These are phyloP conservation scores for Podargus strigoides DNA, from an alignment of 2,797 vertebrate species.

Conservation along the genomic window DNA sequence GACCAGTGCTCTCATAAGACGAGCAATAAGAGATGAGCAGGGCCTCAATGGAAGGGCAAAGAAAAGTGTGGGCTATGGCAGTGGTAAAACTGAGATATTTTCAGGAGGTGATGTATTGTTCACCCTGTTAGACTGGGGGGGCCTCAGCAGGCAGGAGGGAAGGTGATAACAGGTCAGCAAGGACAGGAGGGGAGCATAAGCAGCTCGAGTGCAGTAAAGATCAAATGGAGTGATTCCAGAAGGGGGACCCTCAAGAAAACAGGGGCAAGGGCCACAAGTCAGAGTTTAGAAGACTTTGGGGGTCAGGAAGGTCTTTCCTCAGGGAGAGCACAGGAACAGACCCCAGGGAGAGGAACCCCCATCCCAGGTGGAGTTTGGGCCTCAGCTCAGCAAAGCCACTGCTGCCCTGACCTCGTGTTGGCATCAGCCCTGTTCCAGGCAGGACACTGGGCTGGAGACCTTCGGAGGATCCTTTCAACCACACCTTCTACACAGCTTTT, in stretches of 20 bases:
- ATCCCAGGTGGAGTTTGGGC: rapidly evolving
- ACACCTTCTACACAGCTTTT: not conserved
- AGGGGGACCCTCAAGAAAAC: not conserved
- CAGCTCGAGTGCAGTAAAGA: not conserved
- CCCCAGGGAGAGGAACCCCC: not conserved
- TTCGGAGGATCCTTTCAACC: not conserved
- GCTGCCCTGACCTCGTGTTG: not conserved
- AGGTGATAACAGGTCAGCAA: not conserved
- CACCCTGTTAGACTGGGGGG: not conserved
- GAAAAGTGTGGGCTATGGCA: not conserved
- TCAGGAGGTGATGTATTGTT: not conserved
- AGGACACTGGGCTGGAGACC: not conserved
- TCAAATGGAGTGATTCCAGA: not conserved
- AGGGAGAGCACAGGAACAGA: not conserved
- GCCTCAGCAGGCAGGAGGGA: not conserved
- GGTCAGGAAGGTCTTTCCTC: not conserved
- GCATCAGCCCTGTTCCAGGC: not conserved
- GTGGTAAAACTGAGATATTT: not conserved
- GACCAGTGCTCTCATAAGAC: not conserved
- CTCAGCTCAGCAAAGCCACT: not conserved
- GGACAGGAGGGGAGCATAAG: not conserved
- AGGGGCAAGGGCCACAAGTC: not conserved
- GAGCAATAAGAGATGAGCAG: not conserved
- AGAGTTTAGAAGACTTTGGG: not conserved
- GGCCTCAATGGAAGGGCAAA: not conserved